Conservation (phyloP, 2,888 invertebrate genomes). For the Rotaria sp. region DNA sequence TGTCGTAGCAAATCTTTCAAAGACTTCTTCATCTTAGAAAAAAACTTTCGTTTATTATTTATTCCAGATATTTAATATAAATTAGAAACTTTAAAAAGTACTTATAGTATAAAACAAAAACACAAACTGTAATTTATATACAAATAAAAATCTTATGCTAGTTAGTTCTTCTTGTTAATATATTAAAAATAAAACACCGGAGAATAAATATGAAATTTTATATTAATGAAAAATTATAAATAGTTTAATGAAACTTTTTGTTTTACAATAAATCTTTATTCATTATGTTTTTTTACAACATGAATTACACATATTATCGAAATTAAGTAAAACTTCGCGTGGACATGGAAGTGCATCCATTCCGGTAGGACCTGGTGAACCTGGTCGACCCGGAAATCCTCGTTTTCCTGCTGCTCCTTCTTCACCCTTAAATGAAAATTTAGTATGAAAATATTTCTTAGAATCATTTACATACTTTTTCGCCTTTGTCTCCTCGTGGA, state of each 20-base stretch:
- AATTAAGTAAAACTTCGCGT: not conserved
- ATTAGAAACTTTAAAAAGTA: too few relatives aligned
- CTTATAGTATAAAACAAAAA: too few relatives aligned
- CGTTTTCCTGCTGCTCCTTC: not conserved
- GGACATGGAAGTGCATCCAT: conserved; percentile 27
- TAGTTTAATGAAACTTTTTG: too few relatives aligned
- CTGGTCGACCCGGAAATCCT: not conserved
- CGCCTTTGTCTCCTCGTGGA: not conserved
- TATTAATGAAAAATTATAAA: not conserved
- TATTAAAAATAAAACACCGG: not conserved
- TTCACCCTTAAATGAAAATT: not conserved
- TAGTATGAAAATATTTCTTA: not conserved
- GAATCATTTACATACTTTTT: not conserved
- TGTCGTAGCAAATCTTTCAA: too few relatives aligned
- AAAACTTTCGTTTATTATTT: too few relatives aligned
- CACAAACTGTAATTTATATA: too few relatives aligned
- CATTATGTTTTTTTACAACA: not conserved
- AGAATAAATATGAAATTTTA: not conserved
- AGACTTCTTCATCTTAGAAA: too few relatives aligned
- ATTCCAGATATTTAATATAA: too few relatives aligned
- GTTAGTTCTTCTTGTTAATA: not conserved
- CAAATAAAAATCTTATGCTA: too few relatives aligned
- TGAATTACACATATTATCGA: not conserved
- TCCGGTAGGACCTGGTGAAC: conserved; percentile 11
- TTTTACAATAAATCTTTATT: not conserved